Conservation (phyloP, 2,888 invertebrate genomes). For the Trissonchulus sp. region DNA sequence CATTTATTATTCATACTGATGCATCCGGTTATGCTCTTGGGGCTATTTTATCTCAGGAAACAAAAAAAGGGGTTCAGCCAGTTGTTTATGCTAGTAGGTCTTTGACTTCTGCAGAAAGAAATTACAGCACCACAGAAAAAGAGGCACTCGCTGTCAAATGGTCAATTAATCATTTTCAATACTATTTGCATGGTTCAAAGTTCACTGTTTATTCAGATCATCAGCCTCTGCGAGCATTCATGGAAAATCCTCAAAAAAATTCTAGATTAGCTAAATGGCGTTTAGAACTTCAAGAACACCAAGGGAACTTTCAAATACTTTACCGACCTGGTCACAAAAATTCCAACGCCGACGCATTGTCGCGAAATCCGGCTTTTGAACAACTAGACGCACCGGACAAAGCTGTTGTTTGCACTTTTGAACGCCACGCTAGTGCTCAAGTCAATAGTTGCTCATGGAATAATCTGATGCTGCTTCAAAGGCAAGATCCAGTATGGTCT, state of each 20-base stretch:
- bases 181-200: constrained; percentile 11
- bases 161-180: not conserved
- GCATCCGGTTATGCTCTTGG: constrained; percentile 3
- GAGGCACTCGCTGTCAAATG: not conserved
- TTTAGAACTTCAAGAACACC: not conserved
- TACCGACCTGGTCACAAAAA: not conserved
- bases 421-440: no score
- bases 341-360: constrained; percentile 7
- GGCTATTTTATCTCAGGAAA: constrained; percentile 4
- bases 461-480: no score
- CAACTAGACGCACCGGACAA: no score
- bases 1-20: constrained; percentile 6
- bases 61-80: not conserved
- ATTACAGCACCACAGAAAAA: not conserved
- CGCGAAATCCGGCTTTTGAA: not conserved
- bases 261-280: not conserved
- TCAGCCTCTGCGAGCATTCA: not conserved
- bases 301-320: not conserved
- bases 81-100: constrained; percentile 14
- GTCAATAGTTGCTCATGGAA: no score
- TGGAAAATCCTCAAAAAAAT: not conserved
- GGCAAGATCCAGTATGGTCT: no score
- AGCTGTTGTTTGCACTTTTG: no score
- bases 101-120: not conserved
- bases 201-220: constrained; percentile 8